A percentile compares a stretch with the other conserved stretches of the same genome.
Evolutionary conservation across 2,113 vertebrate genomes (phyloP).

Genomic region (Meles meles): DNA sequence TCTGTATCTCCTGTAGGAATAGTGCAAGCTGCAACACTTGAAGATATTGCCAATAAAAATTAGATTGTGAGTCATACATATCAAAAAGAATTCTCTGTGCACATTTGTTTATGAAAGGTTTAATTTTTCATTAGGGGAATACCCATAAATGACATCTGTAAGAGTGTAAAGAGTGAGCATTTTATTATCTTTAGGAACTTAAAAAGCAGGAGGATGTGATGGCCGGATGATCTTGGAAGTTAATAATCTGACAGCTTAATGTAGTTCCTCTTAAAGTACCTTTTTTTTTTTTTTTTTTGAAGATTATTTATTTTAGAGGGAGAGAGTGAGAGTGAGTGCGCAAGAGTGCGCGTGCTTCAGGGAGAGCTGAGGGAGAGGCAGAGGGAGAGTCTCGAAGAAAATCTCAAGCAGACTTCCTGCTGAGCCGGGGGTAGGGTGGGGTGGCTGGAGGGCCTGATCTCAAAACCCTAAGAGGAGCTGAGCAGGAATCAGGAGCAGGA

Average conservation of each 20-base stretch:
- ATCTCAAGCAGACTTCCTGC: not conserved
- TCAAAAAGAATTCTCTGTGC: constrained; percentile 48
- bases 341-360: not conserved
- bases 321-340: not conserved
- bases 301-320: not conserved
- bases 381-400: not conserved
- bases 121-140: constrained; percentile 16
- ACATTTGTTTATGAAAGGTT: constrained; percentile 42
- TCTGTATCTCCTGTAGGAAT: constrained; percentile 18
- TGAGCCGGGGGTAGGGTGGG: not conserved
- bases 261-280: not conserved
- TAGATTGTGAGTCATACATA: constrained; percentile 34
- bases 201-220: not conserved
- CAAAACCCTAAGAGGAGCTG: not conserved
- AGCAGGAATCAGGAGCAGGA: not conserved
- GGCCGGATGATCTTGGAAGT: constrained; percentile 26
- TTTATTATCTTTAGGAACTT: constrained; percentile 49
- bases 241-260: constrained; percentile 37
- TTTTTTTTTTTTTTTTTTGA: not conserved
- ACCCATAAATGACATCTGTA: constrained; percentile 39
- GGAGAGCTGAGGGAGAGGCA: not conserved
- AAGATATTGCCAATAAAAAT: constrained; percentile 61
- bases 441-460: not conserved
- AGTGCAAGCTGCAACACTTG: constrained; percentile 12
- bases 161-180: constrained; percentile 13